These are phyloP conservation scores for Catharus minimus DNA, from an alignment of 2,113 vertebrate genomes.

Conservation along the genomic window DNA sequence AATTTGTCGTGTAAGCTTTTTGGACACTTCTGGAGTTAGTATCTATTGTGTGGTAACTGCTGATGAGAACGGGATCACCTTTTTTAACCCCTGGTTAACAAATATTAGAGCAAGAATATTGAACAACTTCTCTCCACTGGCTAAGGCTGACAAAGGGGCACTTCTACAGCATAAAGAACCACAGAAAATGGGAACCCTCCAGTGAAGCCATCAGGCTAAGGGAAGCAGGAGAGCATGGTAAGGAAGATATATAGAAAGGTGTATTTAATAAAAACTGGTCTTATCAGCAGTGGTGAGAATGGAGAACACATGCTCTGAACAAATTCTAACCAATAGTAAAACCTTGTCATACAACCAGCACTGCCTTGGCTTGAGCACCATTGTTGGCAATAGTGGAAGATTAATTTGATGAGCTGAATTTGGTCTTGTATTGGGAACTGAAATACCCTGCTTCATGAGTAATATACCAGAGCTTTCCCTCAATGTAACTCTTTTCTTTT, in stretches of 20 bases:
- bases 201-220: not conserved
- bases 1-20: not conserved
- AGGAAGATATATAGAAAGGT: not conserved
- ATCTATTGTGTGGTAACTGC: not conserved
- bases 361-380: not conserved
- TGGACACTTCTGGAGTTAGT: not conserved
- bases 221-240: not conserved
- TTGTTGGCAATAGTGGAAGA: not conserved
- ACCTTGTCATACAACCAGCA: not conserved
- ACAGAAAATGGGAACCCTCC: not conserved
- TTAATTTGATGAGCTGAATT: not conserved
- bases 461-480: conserved; percentile 2
- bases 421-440: not conserved
- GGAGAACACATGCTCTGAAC: not conserved
- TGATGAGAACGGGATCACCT: not conserved
- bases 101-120: not conserved
- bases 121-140: not conserved
- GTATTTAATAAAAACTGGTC: not conserved
- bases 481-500: conserved; percentile 31
- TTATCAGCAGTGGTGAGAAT: not conserved
- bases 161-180: not conserved
- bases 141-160: not conserved
- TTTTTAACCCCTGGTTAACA: not conserved
- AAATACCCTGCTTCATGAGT: not conserved
- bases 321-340: not conserved